These are phyloP conservation scores for Tetranychus piercei DNA, from an alignment of 2,888 invertebrate species.

Conservation along the genomic window DNA sequence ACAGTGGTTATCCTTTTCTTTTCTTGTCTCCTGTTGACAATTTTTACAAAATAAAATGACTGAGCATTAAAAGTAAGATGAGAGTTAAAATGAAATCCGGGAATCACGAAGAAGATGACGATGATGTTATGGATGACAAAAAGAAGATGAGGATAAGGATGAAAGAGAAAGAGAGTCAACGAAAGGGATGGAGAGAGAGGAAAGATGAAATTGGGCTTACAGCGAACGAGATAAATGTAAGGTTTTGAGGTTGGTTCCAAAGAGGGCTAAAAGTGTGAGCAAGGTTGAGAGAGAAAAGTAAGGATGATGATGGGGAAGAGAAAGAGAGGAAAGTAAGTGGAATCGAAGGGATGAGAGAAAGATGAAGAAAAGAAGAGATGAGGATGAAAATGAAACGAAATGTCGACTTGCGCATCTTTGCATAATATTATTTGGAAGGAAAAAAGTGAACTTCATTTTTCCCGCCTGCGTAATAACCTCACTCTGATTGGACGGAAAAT, in stretches of 20 bases:
- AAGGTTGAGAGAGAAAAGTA: too few relatives aligned
- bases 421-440: background rate
- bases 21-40: background rate
- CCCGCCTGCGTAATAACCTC: too few relatives aligned
- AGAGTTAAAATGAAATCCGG: background rate
- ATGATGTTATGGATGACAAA: background rate
- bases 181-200: too few relatives aligned
- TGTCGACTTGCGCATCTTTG: background rate
- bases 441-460: background rate
- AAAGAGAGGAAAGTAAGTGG: too few relatives aligned
- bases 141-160: too few relatives aligned
- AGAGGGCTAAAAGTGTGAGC: too few relatives aligned
- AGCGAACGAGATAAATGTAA: background rate
- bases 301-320: too few relatives aligned
- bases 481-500: too few relatives aligned
- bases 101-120: background rate
- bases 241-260: background rate
- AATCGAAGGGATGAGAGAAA: background rate
- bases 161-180: too few relatives aligned
- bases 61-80: background rate
- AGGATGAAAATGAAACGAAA: background rate
- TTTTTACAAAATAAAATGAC: conserved; percentile 1
- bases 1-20: background rate
- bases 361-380: background rate
- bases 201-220: background rate